Evolutionary conservation across 2,888 invertebrate species (phyloP).

Genomic region (Cotesia congregata): DNA sequence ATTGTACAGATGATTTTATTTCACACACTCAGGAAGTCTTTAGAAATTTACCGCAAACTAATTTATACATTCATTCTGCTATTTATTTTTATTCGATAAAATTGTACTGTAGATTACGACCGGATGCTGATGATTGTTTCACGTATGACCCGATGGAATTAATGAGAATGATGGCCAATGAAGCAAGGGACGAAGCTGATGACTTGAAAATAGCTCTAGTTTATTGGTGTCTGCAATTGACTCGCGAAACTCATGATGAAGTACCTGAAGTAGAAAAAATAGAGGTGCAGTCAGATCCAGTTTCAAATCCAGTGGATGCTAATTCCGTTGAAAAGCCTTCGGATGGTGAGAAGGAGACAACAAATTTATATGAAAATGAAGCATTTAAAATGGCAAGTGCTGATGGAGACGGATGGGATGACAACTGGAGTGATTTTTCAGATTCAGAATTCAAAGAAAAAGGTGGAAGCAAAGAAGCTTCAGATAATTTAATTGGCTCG

Average conservation of each 20-base stretch:
- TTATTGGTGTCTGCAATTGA: conserved; percentile 46
- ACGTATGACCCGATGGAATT: conserved; percentile 59
- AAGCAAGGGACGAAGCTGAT: conserved; percentile 38
- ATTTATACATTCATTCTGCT: conserved; percentile 58
- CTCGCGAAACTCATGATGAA: not conserved
- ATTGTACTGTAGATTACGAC: conserved; percentile 51
- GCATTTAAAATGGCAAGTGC: conserved; percentile 38
- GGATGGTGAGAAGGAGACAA: conserved; percentile 9
- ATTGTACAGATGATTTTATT: conserved; percentile 60
- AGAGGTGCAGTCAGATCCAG: conserved; percentile 20
- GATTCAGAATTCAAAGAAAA: conserved; percentile 51
- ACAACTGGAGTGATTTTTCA: conserved; percentile 63
- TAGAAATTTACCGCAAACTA: conserved; percentile 55
- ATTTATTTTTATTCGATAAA: conserved; percentile 60
- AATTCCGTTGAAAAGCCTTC: conserved; percentile 3
- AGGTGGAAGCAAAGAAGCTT: conserved; percentile 23
- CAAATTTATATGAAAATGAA: conserved; percentile 39
- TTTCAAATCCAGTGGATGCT: conserved; percentile 2
- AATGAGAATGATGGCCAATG: conserved; percentile 52
- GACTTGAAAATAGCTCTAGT: conserved; percentile 49
- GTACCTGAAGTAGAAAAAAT: conserved; percentile 19
- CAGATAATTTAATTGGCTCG: not conserved
- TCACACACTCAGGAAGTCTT: conserved; percentile 55
- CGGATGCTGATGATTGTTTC: conserved; percentile 52
- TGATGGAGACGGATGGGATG: conserved; percentile 53